These are phyloP conservation scores for Elephantulus edwardii DNA, from an alignment of 2,113 vertebrate species.

Conservation along the genomic window DNA sequence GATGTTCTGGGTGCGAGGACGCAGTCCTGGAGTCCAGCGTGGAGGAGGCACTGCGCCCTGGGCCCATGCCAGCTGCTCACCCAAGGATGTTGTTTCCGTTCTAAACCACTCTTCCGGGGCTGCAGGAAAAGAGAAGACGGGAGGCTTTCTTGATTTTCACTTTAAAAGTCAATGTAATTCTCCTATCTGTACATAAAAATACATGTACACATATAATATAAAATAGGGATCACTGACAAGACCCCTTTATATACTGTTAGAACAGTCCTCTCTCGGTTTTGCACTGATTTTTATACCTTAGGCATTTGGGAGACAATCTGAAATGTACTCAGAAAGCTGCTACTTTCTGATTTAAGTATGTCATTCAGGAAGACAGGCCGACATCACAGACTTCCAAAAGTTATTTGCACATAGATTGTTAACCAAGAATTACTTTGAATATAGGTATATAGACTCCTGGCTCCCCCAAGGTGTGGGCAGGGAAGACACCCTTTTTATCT, in stretches of 20 bases:
- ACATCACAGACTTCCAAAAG: constrained; percentile 87
- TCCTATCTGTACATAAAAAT: constrained; percentile 76
- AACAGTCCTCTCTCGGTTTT: constrained; percentile 87
- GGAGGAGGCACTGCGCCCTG: constrained; percentile 3
- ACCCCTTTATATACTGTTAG: constrained; percentile 65
- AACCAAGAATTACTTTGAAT: constrained; percentile 90
- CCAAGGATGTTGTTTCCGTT: constrained; percentile 74
- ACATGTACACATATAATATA: constrained; percentile 77
- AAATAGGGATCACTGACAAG: constrained; percentile 82
- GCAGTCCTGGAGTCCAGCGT: background rate
- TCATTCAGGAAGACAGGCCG: constrained; percentile 93
- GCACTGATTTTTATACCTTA: constrained; percentile 89
- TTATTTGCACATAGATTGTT: constrained; percentile 94
- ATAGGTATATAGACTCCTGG: constrained; percentile 85
- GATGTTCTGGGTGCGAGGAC: background rate
- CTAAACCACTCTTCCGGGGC: constrained; percentile 77
- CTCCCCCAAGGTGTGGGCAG: constrained; percentile 86
- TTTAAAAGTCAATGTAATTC: constrained; percentile 82
- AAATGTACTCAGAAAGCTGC: constrained; percentile 84
- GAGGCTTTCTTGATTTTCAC: constrained; percentile 83
- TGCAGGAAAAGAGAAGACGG: constrained; percentile 81
- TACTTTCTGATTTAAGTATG: constrained; percentile 87
- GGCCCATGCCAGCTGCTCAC: constrained; percentile 59
- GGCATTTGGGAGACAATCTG: constrained; percentile 85
- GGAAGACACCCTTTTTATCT: constrained; percentile 90